Base-by-base conservation (phyloP, 2,888 invertebrate genomes). In the Lordiphosa fenestrarum region DNA sequence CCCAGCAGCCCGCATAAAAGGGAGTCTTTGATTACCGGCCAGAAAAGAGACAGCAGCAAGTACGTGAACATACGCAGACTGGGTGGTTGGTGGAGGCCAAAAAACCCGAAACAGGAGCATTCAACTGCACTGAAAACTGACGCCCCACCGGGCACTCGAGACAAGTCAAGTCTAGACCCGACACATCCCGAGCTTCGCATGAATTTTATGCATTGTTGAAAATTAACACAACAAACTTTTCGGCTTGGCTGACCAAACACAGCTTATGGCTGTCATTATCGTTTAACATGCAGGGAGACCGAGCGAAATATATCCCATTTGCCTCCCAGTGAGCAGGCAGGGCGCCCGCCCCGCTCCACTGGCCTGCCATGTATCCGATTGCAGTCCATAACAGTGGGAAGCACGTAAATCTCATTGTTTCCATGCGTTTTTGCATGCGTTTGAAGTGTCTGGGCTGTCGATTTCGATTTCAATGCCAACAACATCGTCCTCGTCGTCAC, bases 211-310 rank as follows among this genome's bases (percentile, higher is more conserved):
- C 78, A 77, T 68, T 81, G 74, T 68, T 81, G 74, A 55, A 77
- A 77, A 77, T 81, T 62, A 81, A 81, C 78, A 77, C 76, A 81
- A 67, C 74, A 77, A 77, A 81, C 73, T 77, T 74, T 81, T 77
- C 63, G 68, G 72, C 67, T 76, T 72, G 77, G 36, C 58, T 67
- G 70, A 42, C 60, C 72, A 60, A 53, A 62, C 69, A 47, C 30
- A 64, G 80, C 73, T 78, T 71, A 71, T 69, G 66, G 54, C 71
- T 75, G 76, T 73, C 80, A 73, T 73, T 80, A 76, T 71, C 66
- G 41, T 72, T 72, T 67, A 58, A 69, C 71, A 61, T 56, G 55
- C 62, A 49, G 38, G 64, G 58, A 59, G 58, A 64, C 53, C 59
- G 42, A 51, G 62, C 61, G 41, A 42, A 60, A 61, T 71, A 51